These are phyloP conservation scores for Hoplodrina ambigua DNA, from an alignment of 2,888 invertebrate species.

Conservation along the genomic window DNA sequence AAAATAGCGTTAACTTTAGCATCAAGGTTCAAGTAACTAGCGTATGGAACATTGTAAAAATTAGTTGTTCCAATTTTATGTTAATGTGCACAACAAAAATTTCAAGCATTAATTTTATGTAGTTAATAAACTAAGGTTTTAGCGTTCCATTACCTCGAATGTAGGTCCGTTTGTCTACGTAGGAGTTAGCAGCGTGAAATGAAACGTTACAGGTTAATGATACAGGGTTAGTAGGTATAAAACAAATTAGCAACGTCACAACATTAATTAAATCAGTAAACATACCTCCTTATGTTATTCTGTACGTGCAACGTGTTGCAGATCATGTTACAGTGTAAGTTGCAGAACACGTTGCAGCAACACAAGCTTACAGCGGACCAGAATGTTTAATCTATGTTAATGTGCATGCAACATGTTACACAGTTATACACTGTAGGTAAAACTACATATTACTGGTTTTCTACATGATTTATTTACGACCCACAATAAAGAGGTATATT, in stretches of 20 bases:
- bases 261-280: slow-evolving; percentile 15
- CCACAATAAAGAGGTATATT: slow-evolving; percentile 49
- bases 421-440: background rate
- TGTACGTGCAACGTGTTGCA: background rate
- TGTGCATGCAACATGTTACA: background rate
- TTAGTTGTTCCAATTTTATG: background rate
- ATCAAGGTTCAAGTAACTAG: background rate
- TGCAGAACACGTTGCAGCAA: slow-evolving; percentile 7
- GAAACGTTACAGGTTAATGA: slow-evolving; percentile 69
- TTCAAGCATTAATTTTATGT: slow-evolving; percentile 15
- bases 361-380: background rate
- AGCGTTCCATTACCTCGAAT: slow-evolving; percentile 90
- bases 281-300: slow-evolving; percentile 20
- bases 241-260: slow-evolving; percentile 40
- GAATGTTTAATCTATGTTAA: background rate
- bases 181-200: slow-evolving; percentile 82
- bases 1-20: background rate
- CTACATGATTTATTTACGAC: slow-evolving; percentile 27
- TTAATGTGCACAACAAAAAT: background rate
- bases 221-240: slow-evolving; percentile 54
- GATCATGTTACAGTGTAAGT: background rate
- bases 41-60: background rate
- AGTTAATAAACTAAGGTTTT: slow-evolving; percentile 47
- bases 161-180: slow-evolving; percentile 88
- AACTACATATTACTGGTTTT: slow-evolving; percentile 5